Evolutionary conservation across 1,140 invertebrate genomes (phyloP), one percentile per base, ranked within the genome.

Genomic region (Drosophila fuyamai): DNA sequence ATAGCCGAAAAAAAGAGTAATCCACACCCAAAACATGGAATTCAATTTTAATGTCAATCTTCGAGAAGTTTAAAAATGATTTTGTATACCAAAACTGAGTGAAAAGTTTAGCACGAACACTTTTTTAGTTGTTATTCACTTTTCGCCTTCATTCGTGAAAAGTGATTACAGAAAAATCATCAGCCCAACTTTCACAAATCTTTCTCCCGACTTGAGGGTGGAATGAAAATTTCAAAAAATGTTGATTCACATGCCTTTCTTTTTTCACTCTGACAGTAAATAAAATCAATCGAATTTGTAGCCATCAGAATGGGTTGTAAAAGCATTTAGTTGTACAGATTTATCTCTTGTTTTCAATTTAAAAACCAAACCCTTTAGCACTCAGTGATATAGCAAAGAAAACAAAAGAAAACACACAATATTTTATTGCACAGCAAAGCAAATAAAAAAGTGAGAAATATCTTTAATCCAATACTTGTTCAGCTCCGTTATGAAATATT

Each of bases 401-500:
- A 68, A 66, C 4, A 29, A 62, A 43, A 23, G 13, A n/a, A 41
- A 29, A 57, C 29, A 9, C 29, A 35, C 27, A 40, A 44, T 53
- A n/a, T 53, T 53, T 46, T 56, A 47, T 65, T 23, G 65, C 47
- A 65, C 47, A 35, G 57, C 44, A 61, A 38, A 14, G 9, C 6
- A n/a, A 53, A 36, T 32, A 35, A 43, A 41, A 18, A 44, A 46
- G 29, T 18, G 38, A 40, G 6, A 67, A 65, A 65, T 36, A 71
- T 57, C 44, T 70, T 56, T 71, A 57, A 71, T 71, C 43, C 35
- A 68, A 53, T 57, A 51, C 53, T 53, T 58, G 46, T 59, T 53
- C 55, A 71, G 29, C 57, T 61, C 27, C 14, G 53, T 56, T 73
- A 79, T 67, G 62, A 60, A 58, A 62, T 43, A 70, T 62, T 66